Base-by-base conservation (phyloP, 2,888 invertebrate species). In the Callyntrura guangdongensis region DNA sequence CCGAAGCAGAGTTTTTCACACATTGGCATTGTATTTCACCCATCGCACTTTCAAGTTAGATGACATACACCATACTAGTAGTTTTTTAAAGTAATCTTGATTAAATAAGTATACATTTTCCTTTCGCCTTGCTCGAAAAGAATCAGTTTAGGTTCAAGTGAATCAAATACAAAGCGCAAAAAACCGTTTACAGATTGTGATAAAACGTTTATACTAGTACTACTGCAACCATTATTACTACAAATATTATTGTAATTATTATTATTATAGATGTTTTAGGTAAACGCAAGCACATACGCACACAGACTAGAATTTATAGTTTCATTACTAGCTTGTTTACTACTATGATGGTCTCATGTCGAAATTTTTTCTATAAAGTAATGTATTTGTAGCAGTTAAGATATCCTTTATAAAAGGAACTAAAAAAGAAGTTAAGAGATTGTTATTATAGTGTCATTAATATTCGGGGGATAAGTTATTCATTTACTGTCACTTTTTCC, bases 181-280 rank as follows among this genome's bases (percentile, higher is more conserved):
- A 83, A 64, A 67, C 83, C 84, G 69, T 84, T 84, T 84, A 84
- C 84, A 84, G 45, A 83, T 84, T 84, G 84, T 84, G 84, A 84
- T 84, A 83, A 84, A 84, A 49, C 84, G 83, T 84, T 84, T 84
- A 56, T 72, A 84, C 69, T 53, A 84, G 45, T 47, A 72, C 53
- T 69, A 56, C 27, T 64, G 25, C 64, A 64, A 64, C 64, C 64
- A 64, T 64, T 64, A 64, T 12, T 64, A 64, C 22, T 64, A 79
- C 1, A 20, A 53, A 77, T 25, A 14, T 49, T 47, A 17, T 53
- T 22, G n/a, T 49, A 64, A 25, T 64, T 25, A 25, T 25, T 61
- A 61, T 8, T 25, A 25, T 20, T 22, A 25, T 64, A 64, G 64
- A 64, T n/a, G 56, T 61, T 82, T 83, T 83, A 83, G 64, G 25